These are phyloP conservation scores for Ceratina japonica DNA, from an alignment of 1,140 invertebrate species.

Conservation along the genomic window DNA sequence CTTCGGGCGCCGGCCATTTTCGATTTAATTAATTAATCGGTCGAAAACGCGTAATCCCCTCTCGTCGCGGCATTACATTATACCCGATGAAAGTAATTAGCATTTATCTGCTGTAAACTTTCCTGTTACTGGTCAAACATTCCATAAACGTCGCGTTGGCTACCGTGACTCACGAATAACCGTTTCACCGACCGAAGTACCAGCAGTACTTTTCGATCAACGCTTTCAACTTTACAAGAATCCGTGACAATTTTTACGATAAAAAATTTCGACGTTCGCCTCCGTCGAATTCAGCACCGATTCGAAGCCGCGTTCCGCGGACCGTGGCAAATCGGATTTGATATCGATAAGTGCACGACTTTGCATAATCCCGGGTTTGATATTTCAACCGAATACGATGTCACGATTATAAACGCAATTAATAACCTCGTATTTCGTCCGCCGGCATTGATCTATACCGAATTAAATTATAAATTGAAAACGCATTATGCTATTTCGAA, in stretches of 20 bases:
- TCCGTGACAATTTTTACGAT: neutral
- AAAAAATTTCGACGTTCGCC: neutral
- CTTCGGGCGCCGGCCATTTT: slow-evolving; percentile 18
- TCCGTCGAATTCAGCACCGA: too few species aligned
- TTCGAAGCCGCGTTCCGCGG: too few species aligned
- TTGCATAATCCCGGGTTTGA: slow-evolving; percentile 25
- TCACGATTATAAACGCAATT: neutral
- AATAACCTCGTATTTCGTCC: neutral
- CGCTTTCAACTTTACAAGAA: neutral
- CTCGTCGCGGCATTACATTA: slow-evolving; percentile 43
- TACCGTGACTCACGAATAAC: too few species aligned
- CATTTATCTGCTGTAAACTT: slow-evolving; percentile 18
- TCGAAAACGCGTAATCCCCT: slow-evolving; percentile 45
- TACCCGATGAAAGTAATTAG: slow-evolving; percentile 19
- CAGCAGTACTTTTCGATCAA: too few species aligned
- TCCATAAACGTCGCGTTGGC: neutral
- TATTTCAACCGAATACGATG: slow-evolving; percentile 27
- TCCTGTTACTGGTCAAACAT: slow-evolving; percentile 2
- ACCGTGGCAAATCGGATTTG: slow-evolving; percentile 31
- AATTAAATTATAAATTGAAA: too few species aligned
- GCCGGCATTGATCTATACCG: too few species aligned
- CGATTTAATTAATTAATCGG: slow-evolving; percentile 50
- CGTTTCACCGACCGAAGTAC: too few species aligned
- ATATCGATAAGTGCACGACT: slow-evolving; percentile 30
- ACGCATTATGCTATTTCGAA: too few species aligned